phyloP scores from a whole-genome alignment of 2,888 invertebrate species.

The Sepiola atlantica region DNA sequence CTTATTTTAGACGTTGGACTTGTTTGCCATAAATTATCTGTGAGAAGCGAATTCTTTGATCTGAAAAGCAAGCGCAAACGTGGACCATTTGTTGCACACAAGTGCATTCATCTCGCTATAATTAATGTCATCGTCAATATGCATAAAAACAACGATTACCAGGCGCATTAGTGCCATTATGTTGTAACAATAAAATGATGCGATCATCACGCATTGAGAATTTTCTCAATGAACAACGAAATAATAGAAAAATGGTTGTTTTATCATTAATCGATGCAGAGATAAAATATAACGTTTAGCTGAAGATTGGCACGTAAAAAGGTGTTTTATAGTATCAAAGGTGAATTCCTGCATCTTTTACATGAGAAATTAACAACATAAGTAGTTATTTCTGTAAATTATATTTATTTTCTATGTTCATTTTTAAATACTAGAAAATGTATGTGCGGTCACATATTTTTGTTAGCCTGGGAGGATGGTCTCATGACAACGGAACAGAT shows the following conservation, averaged over 20 bases:
- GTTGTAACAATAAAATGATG: neutral
- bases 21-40: neutral
- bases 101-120: neutral
- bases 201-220: neutral
- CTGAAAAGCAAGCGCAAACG: neutral
- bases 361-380: no score
- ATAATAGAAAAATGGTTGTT: neutral
- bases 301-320: no score
- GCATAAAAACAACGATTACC: neutral
- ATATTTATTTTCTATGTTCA: no score
- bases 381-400: no score
- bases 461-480: no score
- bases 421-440: no score
- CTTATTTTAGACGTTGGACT: neutral
- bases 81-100: neutral
- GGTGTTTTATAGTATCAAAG: no score
- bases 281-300: no score
- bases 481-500: no score
- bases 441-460: no score
- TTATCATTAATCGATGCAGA: no score
- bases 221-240: neutral
- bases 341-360: no score
- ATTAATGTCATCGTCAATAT: neutral
- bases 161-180: neutral
- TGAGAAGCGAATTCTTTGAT: neutral